Conservation (phyloP, 1,140 invertebrate species). For the Dendroctonus valens region DNA sequence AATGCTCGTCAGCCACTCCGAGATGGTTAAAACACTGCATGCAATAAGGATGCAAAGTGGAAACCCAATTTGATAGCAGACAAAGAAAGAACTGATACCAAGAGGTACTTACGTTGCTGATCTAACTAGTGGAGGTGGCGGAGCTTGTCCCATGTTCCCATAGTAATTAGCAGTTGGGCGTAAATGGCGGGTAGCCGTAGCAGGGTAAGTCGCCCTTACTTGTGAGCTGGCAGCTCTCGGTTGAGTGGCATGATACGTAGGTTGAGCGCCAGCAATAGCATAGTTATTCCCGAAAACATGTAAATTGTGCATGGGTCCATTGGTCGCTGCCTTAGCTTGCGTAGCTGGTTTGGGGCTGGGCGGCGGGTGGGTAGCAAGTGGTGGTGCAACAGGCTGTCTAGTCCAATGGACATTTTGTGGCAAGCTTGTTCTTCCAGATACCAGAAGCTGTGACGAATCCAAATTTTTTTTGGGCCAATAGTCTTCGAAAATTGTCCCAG, state of each 20-base stretch:
- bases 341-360: slow-evolving; percentile 54
- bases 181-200: slow-evolving; percentile 48
- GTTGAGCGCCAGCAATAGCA: slow-evolving; percentile 38
- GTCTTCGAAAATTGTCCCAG: slow-evolving; percentile 83
- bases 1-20: too few species aligned
- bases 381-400: slow-evolving; percentile 56
- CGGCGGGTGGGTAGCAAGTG: slow-evolving; percentile 46
- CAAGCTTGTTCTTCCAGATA: slow-evolving; percentile 55
- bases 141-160: slow-evolving; percentile 51
- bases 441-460: slow-evolving; percentile 69
- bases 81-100: too few species aligned
- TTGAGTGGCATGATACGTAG: slow-evolving; percentile 40
- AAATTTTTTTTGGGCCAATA: slow-evolving; percentile 88
- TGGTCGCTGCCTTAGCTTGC: slow-evolving; percentile 53
- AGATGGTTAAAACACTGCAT: too few species aligned
- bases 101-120: slow-evolving; percentile 45
- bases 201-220: slow-evolving; percentile 50
- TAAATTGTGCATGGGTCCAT: slow-evolving; percentile 42
- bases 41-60: too few species aligned
- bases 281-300: slow-evolving; percentile 39
- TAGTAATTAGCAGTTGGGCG: slow-evolving; percentile 39
- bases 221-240: slow-evolving; percentile 40
- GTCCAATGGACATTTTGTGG: slow-evolving; percentile 62
- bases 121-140: slow-evolving; percentile 59
- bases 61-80: too few species aligned